Evolutionary conservation across 2,797 vertebrate genomes (phyloP), one percentile per base, ranked within the genome.

Genomic region (Epinephelus coioides): DNA sequence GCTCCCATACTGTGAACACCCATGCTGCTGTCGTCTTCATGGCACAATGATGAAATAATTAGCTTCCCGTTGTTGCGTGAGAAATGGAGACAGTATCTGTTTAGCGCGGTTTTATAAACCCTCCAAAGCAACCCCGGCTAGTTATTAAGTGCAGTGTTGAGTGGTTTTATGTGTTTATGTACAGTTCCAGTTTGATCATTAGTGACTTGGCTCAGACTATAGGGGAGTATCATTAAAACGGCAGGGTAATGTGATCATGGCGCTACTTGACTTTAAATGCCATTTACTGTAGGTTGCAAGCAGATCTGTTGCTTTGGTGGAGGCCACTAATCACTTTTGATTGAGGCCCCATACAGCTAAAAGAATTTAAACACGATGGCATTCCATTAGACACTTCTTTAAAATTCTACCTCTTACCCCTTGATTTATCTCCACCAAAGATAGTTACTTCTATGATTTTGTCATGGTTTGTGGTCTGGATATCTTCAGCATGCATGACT

Each of bases 1-100:
- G 74, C 61, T 65, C 74, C 84, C 93, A 85, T 85, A 76, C 90
- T 82, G 90, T 79, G 90, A 86, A 88, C 88, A 90, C 91, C 84
- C 93, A 91, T 88, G 91, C 65, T 49, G 85, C 83, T 78, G 82
- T 73, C 73, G 61, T 89, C 85, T 86, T 89, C 86, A 38, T 74
- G 75, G 79, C 86, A 91, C 86, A 92, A 92, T 88, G 86, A 81
- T 86, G 92, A 90, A 92, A 94, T 94, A 94, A 95, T 95, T 93
- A 95, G 86, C 88, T 82, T 88, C 73, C 76, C 13, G 63, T 86
- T 85, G 90, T 94, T 91, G 88, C 85, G 85, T 94, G 91, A 92
- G 92, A 93, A 93, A 88, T 47, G 62, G 74, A 93, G 88, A 93
- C 87, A 50, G 89, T 89, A 62, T 90, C 81, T 89, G 86, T 92